Evolutionary conservation across 2,797 vertebrate species (phyloP), one percentile per base, ranked within the genome.

Genomic region (Chelmon rostratus): DNA sequence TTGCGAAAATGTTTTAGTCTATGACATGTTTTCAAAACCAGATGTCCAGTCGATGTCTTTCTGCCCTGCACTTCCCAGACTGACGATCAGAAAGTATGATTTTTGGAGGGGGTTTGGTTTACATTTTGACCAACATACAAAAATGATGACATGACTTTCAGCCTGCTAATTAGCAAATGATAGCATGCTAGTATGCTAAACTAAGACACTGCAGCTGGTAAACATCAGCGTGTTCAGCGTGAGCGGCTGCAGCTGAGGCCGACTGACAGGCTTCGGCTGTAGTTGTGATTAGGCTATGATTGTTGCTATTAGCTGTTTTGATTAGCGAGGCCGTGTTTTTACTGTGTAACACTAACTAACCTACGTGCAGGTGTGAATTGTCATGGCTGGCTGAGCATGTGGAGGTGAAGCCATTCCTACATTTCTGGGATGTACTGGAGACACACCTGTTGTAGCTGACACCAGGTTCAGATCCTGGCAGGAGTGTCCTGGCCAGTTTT

Each of bases 1-100:
- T 31, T 23, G 50, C 66, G 12, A 67, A 79, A 73, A 68, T 46
- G 46, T 75, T 80, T 47, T 44, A 19, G 19, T 58, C 18, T 74
- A 56, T 59, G 77, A 83, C 67, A 83, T 71, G 19, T 75, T 70
- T 69, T 68, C 21, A 33, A 18, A 50, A 31, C 5, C 28, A 19
- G 28, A 33, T 28, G 42, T 52, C 21, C 42, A 31, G 28, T 18
- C 21, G 40, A 12, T 7, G 4, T 35, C 62, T 58, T 47, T 40
- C 47, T 52, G 8, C 47, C 11, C 18, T 37, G 21, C 13, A 16
- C 15, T 31, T 68, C 57, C 37, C 56, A 54, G n/a, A 54, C 5
- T 64, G 42, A 31, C 25, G 21, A 6, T 11, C 23, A 63, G 42
- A 46, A 15, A 6, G 18, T 2, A 3, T n/a, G n/a, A n/a, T n/a